Evolutionary conservation across 2,888 invertebrate genomes (phyloP), one percentile per base, ranked within the genome.

Genomic region (Eulithis prunata): DNA sequence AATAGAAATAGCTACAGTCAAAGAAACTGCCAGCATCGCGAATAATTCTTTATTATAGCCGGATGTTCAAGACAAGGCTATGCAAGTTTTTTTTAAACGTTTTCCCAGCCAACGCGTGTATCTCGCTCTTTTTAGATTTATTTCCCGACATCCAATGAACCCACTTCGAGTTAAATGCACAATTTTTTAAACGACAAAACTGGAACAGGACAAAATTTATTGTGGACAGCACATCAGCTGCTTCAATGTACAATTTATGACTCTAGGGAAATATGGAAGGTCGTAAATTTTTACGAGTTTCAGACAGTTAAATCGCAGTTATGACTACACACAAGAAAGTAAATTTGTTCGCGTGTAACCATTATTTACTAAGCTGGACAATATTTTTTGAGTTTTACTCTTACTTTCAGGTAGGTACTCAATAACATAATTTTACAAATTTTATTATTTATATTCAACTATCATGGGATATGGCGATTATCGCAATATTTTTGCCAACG

Each of bases 131-230:
- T 64, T 41, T 59, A 43, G 74, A 79, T 79, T 84, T 87, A 84
- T 87, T 89, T 87, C 83, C 77, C 78, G 79, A 78, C 74, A 81
- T 82, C 79, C 80, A 85, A 82, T 82, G 81, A 84, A 84, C 81
- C 75, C 73, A 60, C 57, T n/a, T 61, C 38, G 13, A 38, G 47
- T 43, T n/a, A 43, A 6, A 59, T 14, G 36, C 28, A 56, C 21
- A 52, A 3, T 21, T 21, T 52, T 59, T 49, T 52, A 14, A 47
- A 14, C 14, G 8, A 14, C 13, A 13, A 47, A 54, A 54, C 38
- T 12, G 36, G 53, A 10, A 47, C 36, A 45, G 12, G 21, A 38
- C 47, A 32, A 12, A 38, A 21, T 68, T 69, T 41, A 10, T 41
- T 41, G 41, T 41, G 41, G 43, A 41, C 46, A 47, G 49, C 41